phyloP scores from a whole-genome alignment of 2,888 invertebrate genomes.

The Brachyptera putata region DNA sequence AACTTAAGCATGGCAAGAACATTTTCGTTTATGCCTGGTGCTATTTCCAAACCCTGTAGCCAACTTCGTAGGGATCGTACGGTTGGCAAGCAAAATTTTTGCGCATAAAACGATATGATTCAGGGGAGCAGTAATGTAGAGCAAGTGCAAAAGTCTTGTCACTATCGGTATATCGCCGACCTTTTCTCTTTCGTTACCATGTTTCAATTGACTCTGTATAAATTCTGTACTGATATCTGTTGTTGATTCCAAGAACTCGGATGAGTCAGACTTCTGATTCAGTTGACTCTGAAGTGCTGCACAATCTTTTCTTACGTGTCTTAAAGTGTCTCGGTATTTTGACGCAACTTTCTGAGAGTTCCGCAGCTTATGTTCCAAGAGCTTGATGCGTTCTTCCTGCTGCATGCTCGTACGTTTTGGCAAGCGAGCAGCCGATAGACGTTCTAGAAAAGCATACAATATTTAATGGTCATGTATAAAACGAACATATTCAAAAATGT shows the following conservation, averaged over 20 bases:
- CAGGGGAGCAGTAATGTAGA: conserved; percentile 6
- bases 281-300: background rate
- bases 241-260: background rate
- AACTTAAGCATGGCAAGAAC: background rate
- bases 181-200: background rate
- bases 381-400: background rate
- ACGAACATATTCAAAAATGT: too few relatives aligned
- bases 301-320: background rate
- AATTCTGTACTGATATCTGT: background rate
- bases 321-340: background rate
- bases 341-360: background rate
- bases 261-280: background rate
- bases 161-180: background rate
- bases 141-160: conserved; percentile 2
- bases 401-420: background rate
- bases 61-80: background rate
- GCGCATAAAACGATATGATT: conserved; percentile 1
- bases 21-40: background rate
- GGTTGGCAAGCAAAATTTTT: conserved; percentile 12
- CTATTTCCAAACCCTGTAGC: background rate
- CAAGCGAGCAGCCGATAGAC: background rate
- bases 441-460: too few relatives aligned
- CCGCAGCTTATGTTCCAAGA: background rate
- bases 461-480: too few relatives aligned
- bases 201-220: background rate